These are phyloP conservation scores for Magallana gigas DNA, from an alignment of 1,140 invertebrate species.

Conservation along the genomic window DNA sequence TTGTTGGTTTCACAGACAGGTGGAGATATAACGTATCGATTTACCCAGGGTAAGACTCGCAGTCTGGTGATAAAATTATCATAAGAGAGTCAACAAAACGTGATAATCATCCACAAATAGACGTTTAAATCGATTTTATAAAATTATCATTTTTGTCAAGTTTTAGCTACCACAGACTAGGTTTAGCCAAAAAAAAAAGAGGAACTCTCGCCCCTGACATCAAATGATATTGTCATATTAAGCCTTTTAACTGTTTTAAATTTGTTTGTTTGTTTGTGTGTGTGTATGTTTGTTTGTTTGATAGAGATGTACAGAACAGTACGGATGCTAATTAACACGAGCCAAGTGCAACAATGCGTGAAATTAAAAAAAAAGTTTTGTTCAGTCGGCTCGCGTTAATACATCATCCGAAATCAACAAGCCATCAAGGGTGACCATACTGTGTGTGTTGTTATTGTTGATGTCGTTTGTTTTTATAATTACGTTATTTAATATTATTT, in stretches of 20 bases:
- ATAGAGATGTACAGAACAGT: too few relatives aligned
- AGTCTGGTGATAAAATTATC: conserved; percentile 26
- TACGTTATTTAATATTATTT: not conserved
- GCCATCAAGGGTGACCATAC: too few relatives aligned
- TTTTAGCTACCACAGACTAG: not conserved
- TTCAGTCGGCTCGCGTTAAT: conserved; percentile 31
- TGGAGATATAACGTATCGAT: not conserved
- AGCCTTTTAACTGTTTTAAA: not conserved
- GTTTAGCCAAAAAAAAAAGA: not conserved
- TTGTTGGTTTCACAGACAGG: not conserved
- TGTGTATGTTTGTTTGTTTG: not conserved
- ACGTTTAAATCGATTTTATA: conserved; percentile 5
- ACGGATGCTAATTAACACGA: conserved; percentile 1
- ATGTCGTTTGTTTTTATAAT: not conserved
- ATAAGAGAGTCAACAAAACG: not conserved
- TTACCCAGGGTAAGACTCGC: not conserved
- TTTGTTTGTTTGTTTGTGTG: not conserved
- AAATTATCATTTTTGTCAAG: not conserved
- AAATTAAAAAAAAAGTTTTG: not conserved
- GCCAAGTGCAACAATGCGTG: conserved; percentile 13
- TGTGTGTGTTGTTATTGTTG: not conserved
- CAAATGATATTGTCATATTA: not conserved
- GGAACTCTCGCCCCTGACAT: too few relatives aligned
- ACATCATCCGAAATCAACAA: not conserved
- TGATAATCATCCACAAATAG: conserved; percentile 6